Evolutionary conservation across 2,113 vertebrate species (phyloP), one percentile per base, ranked within the genome.

Genomic region (Nothobranchius furzeri): DNA sequence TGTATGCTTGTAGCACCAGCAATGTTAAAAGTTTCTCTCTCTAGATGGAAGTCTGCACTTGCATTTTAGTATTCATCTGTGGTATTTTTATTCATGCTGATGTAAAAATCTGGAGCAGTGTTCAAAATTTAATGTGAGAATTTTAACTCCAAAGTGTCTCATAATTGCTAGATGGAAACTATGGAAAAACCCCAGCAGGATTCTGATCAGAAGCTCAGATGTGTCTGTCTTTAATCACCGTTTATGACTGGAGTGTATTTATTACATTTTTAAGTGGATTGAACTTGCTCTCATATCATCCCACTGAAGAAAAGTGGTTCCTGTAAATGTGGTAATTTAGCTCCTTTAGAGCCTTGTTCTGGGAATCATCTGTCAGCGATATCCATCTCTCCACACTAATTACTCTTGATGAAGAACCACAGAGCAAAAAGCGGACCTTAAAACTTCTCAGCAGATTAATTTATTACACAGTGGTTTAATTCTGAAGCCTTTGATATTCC

Each of bases 51-150:
- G 12, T 11, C 30, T 55, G 12, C 24, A 36, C 48, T 55, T 50
- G 9, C 52, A 64, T 69, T 77, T 68, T 40, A 59, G 3, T 54
- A 54, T 73, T 76, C 64, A n/a, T 68, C 58, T 68, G 62, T n/a
- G n/a, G 45, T 70, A 66, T 73, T 68, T 71, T 65, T 70, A 67
- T 72, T 79, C 68, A 49, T 52, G 49, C 17, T 74, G 79, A 77
- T 71, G 78, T 71, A 17, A 68, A 75, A 73, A 83, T 84, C 50
- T 79, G 68, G 78, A 83, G 72, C 76, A 73, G 50, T 69, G 71
- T 83, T 90, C 4, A 90, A 89, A 87, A 53, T 85, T 85, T 85
- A 57, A 90, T 87, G 86, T 30, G 48, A 65, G 61, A 55, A 65
- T 79, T 82, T 84, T 49, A 72, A 76, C 75, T 78, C 59, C 52